A percentile compares a stretch with the other conserved stretches of the same genome.
These are phyloP conservation scores for Cochlearius cochlearius DNA, from an alignment of 2,113 vertebrate species.

Conservation along the genomic window DNA sequence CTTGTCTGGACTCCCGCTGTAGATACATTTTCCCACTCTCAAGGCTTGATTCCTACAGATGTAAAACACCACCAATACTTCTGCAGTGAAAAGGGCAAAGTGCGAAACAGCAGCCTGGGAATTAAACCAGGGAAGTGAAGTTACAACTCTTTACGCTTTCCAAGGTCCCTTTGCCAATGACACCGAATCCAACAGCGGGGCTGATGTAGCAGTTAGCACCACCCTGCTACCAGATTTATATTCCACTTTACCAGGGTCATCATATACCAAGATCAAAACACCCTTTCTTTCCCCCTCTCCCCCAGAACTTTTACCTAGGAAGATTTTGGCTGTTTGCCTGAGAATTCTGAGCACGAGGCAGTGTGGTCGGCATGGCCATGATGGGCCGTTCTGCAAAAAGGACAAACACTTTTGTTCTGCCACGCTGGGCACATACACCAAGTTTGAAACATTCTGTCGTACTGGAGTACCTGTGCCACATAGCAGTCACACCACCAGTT, in stretches of 20 bases:
- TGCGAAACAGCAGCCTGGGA: background rate
- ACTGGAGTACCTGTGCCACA: rapidly evolving
- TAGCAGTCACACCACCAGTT: background rate
- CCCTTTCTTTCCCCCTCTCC: rapidly evolving
- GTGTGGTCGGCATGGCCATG: background rate
- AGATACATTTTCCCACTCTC: background rate
- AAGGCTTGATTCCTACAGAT: background rate
- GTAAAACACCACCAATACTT: background rate
- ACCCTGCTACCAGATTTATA: background rate
- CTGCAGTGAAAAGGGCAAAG: background rate
- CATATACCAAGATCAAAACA: background rate
- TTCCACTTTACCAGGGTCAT: background rate
- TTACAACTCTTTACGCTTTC: background rate
- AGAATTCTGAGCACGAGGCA: background rate
- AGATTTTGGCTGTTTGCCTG: background rate
- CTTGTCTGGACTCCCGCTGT: background rate
- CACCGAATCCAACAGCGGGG: background rate
- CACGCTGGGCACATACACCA: background rate
- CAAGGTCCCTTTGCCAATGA: background rate
- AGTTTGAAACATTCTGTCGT: background rate
- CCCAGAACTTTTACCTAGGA: background rate
- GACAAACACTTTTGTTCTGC: background rate
- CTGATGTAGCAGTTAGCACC: background rate
- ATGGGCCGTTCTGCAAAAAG: background rate
- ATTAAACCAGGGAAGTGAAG: background rate